Base-by-base conservation (phyloP, 2,797 vertebrate species). In the Xenops minutus region DNA sequence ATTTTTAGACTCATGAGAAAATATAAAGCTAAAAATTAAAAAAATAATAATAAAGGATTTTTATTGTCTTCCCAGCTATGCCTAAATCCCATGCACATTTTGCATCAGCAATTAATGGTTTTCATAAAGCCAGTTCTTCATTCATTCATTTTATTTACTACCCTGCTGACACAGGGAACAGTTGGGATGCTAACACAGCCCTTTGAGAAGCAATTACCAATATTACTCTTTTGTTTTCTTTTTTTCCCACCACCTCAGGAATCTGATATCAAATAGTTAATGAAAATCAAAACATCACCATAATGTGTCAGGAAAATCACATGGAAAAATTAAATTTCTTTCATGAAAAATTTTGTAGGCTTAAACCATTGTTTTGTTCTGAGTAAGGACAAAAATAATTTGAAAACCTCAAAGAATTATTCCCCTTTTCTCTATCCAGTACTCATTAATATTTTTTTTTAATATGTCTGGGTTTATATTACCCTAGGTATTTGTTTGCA, bases 71-170 rank as follows among this genome's bases (percentile, higher is more conserved):
- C 34, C 14, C 3, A 7, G 36, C 9, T 85, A 76, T 93, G 41
- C 43, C 34, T 71, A 80, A 85, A 67, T 32, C 26, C 49, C 39
- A 41, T 15, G n/a, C 15, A 72, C 55, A 12, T 89, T 92, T 82
- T 79, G 30, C 39, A 83, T 58, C 7, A 75, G n/a, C 43, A 78
- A 58, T 68, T 64, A 78, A 69, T 59, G 48, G 15, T 81, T 92
- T 91, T 76, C 66, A 74, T 69, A 78, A 83, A 90, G 18, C 16
- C 30, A 76, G 11, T 19, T 80, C 69, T 88, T 81, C 36, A 62
- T 81, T 85, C 59, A 82, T 36, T 58, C 19, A 63, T 75, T 89
- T 92, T 88, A 73, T 94, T 95, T 90, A 81, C 72, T 46, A 76
- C 43, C 17, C 27, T 67, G 52, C 26, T 86, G 66, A 76, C 72